These are phyloP conservation scores for Blastomussa wellsi DNA, from an alignment of 92 coral and sea anemone genomes.

Conservation along the genomic window DNA sequence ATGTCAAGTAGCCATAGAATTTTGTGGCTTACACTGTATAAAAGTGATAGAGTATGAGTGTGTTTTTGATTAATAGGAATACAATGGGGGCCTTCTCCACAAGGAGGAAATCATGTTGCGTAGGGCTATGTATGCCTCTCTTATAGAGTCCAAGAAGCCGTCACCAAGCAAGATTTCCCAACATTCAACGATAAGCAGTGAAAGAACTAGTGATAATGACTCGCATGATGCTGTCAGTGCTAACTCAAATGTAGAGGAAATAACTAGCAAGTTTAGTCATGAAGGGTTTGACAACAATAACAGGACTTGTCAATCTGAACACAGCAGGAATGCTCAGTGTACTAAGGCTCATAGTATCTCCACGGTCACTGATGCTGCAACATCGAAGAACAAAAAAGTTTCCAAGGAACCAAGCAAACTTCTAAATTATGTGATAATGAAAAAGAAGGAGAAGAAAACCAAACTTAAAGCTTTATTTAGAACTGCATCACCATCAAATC, in stretches of 20 bases:
- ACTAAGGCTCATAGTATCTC: not conserved
- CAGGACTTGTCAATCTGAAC: not conserved
- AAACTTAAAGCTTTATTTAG: slow-evolving; percentile 5
- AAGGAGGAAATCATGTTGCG: slow-evolving; percentile 93
- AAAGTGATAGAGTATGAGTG: no score
- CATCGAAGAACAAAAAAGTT: slow-evolving; percentile 22
- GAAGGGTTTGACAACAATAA: slow-evolving; percentile 5
- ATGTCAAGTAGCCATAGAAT: not conserved
- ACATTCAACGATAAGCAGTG: not conserved
- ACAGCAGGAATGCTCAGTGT: not conserved
- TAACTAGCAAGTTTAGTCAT: not conserved
- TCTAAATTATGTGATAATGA: slow-evolving; percentile 37
- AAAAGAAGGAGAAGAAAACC: slow-evolving; percentile 36
- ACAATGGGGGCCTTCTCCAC: slow-evolving; percentile 89
- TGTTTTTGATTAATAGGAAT: slow-evolving; percentile 63
- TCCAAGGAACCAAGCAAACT: slow-evolving; percentile 44
- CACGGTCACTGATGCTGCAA: not conserved
- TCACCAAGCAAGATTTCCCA: slow-evolving; percentile 22
- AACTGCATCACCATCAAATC: slow-evolving; percentile 22
- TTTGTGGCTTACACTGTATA: not conserved
- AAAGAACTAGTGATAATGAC: not conserved
- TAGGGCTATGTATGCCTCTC: slow-evolving; percentile 92
- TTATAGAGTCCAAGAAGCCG: slow-evolving; percentile 66
- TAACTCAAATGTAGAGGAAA: not conserved
- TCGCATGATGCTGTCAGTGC: not conserved